These are phyloP conservation scores for Hylaeus volcanicus DNA, from an alignment of 1,140 invertebrate species.

Conservation along the genomic window DNA sequence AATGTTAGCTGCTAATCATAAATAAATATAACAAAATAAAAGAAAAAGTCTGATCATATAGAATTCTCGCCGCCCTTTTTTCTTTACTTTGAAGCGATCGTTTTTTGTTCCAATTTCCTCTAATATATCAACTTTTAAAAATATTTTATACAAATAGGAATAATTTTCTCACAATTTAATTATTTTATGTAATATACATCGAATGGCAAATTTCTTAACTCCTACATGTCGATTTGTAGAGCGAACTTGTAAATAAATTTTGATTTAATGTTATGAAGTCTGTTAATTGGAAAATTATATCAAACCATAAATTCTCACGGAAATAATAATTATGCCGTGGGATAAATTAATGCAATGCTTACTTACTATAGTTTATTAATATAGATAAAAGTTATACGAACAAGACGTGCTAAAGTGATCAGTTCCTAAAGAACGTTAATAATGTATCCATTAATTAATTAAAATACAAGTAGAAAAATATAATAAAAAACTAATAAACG, in stretches of 20 bases:
- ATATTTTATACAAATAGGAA: no score
- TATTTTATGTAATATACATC: no score
- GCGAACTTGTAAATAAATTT: neutral
- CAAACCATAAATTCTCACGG: neutral
- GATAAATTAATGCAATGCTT: slow-evolving; percentile 9
- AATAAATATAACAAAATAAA: slow-evolving; percentile 38
- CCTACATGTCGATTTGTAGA: neutral
- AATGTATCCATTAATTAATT: slow-evolving; percentile 55
- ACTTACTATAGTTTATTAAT: slow-evolving; percentile 75
- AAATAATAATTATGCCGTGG: neutral
- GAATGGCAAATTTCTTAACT: neutral
- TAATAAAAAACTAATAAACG: slow-evolving; percentile 68
- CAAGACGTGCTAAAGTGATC: slow-evolving; percentile 75
- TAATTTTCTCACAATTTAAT: no score
- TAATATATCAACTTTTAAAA: no score
- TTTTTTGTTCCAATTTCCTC: no score
- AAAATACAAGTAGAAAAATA: slow-evolving; percentile 57
- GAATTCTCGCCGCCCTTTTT: slow-evolving; percentile 1
- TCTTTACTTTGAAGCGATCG: neutral
- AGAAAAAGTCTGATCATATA: slow-evolving; percentile 23
- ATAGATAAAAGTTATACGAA: slow-evolving; percentile 78
- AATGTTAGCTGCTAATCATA: slow-evolving; percentile 49
- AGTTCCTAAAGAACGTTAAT: slow-evolving; percentile 67
- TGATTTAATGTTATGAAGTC: neutral
- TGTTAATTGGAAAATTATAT: neutral